Evolutionary conservation across 2,888 invertebrate species (phyloP).

Genomic region (Ferdinandea cuprea): DNA sequence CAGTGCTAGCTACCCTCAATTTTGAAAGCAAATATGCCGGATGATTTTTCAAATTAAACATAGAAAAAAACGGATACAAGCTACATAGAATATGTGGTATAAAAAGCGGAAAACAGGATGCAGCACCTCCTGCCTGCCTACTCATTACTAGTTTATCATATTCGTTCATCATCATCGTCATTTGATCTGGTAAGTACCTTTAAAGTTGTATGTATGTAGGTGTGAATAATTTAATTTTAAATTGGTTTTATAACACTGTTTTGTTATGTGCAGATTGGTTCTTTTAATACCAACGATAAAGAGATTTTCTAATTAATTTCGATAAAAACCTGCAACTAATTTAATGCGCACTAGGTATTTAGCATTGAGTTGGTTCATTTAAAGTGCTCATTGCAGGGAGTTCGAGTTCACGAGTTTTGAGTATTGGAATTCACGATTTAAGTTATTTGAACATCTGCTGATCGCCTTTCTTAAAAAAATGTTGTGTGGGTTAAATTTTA

Average conservation of each 20-base stretch:
- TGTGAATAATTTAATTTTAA: conserved; percentile 32
- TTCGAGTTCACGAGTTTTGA: too few species aligned
- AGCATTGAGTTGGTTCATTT: too few species aligned
- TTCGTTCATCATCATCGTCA: conserved; percentile 41
- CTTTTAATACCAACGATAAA: not conserved
- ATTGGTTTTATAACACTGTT: conserved; percentile 6
- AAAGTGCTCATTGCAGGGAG: too few species aligned
- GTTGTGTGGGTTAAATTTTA: too few species aligned
- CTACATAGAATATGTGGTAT: conserved; percentile 31
- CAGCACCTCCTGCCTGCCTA: conserved; percentile 26
- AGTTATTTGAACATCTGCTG: too few species aligned
- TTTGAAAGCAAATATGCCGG: conserved; percentile 21
- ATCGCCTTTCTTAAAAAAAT: too few species aligned
- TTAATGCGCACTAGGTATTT: not conserved
- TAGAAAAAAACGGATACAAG: conserved; percentile 53
- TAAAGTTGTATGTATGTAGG: conserved; percentile 63
- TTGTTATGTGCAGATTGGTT: not conserved
- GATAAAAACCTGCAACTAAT: not conserved
- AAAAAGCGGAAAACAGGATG: conserved; percentile 52
- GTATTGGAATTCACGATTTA: too few species aligned
- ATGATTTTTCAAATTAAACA: conserved; percentile 50
- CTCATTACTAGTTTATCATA: conserved; percentile 47
- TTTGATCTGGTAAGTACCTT: conserved; percentile 23
- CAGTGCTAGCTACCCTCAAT: not conserved
- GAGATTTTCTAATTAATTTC: not conserved